Conservation (phyloP, 2,888 invertebrate species). For the Drosophila yooni region DNA sequence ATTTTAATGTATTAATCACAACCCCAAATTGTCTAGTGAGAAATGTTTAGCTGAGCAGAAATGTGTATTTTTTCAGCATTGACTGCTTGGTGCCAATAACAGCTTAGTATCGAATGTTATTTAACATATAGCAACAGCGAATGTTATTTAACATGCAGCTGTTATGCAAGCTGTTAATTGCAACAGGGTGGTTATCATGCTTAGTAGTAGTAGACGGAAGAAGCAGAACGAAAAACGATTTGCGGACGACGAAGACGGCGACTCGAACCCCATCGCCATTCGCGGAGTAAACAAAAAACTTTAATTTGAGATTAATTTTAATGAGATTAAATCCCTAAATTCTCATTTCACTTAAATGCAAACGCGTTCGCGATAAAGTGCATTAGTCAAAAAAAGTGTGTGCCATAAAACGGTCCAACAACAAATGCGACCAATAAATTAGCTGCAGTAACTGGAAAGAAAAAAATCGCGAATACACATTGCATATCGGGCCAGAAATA, state of each 20-base stretch:
- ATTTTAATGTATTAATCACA: neutral
- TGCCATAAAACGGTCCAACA: conserved; percentile 30
- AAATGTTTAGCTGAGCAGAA: neutral
- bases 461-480: conserved; percentile 36
- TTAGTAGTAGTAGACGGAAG: conserved; percentile 18
- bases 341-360: conserved; percentile 26
- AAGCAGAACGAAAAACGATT: conserved; percentile 47
- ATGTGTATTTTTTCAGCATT: neutral
- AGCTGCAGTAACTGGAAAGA: conserved; percentile 30
- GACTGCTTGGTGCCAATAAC: conserved; percentile 19
- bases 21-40: neutral
- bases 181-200: conserved; percentile 43
- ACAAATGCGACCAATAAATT: conserved; percentile 31
- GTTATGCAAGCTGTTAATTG: conserved; percentile 42
- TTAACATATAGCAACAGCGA: conserved; percentile 3
- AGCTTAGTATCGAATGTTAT: neutral
- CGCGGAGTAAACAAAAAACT: conserved; percentile 63
- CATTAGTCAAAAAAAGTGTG: conserved; percentile 30
- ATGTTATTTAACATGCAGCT: conserved; percentile 14
- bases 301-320: conserved; percentile 56
- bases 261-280: conserved; percentile 44
- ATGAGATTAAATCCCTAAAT: conserved; percentile 60
- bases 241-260: conserved; percentile 40
- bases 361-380: conserved; percentile 45
- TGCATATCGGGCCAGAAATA: conserved; percentile 47